Conservation (phyloP, 2,888 invertebrate species). For the Sphaerophoria taeniata region DNA sequence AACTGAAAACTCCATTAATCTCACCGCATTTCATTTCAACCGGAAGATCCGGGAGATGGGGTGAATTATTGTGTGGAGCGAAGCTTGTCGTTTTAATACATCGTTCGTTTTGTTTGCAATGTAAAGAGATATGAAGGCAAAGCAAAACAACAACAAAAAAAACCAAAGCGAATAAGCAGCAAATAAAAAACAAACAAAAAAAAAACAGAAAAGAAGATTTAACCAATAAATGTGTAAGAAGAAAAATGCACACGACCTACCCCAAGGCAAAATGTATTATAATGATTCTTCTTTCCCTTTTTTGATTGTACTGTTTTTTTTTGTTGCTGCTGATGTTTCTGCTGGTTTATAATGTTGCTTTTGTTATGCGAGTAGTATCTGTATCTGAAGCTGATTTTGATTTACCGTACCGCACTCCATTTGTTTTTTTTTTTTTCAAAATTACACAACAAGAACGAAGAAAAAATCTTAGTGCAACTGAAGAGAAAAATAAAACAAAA, state of each 20-base stretch:
- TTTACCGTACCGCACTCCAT: constrained; percentile 68
- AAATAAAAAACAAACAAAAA: constrained; percentile 38
- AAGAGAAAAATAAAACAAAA: constrained; percentile 52
- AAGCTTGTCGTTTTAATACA: constrained; percentile 32
- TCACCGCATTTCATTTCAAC: constrained; percentile 70
- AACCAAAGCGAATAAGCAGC: not conserved
- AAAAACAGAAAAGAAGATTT: constrained; percentile 51
- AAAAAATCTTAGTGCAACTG: constrained; percentile 54
- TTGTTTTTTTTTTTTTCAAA: not conserved
- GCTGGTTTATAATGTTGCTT: constrained; percentile 29
- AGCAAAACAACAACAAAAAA: not conserved
- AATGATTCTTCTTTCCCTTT: constrained; percentile 74
- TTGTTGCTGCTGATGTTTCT: constrained; percentile 26
- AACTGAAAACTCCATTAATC: constrained; percentile 74
- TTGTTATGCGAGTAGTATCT: constrained; percentile 50
- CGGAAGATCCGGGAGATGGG: constrained; percentile 59
- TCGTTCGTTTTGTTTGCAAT: constrained; percentile 1
- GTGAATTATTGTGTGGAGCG: constrained; percentile 64
- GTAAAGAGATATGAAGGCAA: constrained; percentile 42
- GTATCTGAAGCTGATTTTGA: constrained; percentile 56
- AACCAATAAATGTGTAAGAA: constrained; percentile 64
- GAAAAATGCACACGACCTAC: constrained; percentile 78
- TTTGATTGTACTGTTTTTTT: constrained; percentile 2
- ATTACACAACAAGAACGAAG: not conserved
- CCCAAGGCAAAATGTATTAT: constrained; percentile 80